Conservation (phyloP, 1,140 invertebrate genomes). For the Sycophaga agraensis region DNA sequence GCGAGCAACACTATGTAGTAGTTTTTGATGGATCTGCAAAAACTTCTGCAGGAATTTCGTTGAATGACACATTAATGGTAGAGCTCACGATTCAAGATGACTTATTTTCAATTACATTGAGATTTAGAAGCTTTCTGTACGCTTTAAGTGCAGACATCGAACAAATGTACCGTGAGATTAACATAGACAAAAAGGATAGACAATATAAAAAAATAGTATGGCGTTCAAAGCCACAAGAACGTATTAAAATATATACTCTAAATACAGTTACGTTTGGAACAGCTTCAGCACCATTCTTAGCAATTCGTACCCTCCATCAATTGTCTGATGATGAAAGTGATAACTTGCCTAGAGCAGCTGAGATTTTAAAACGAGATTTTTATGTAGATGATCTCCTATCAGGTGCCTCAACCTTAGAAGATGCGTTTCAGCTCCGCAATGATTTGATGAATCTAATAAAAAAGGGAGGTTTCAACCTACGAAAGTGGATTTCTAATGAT, state of each 20-base stretch:
- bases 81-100: constrained; percentile 27
- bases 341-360: constrained; percentile 28
- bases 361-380: constrained; percentile 40
- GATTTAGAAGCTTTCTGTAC: constrained; percentile 37
- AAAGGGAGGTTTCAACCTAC: background rate
- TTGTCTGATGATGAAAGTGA: constrained; percentile 31
- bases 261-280: constrained; percentile 41
- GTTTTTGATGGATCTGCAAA: constrained; percentile 43
- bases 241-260: constrained; percentile 9
- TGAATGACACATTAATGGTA: constrained; percentile 35
- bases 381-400: constrained; percentile 55
- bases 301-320: constrained; percentile 38
- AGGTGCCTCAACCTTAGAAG: constrained; percentile 28
- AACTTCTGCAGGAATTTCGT: background rate
- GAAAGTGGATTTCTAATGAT: background rate
- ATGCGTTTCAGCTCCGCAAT: no score
- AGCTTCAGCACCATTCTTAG: constrained; percentile 19
- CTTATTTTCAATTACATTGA: constrained; percentile 7
- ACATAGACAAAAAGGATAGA: constrained; percentile 36
- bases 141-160: constrained; percentile 47
- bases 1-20: constrained; percentile 22
- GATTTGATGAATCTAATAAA: background rate
- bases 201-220: constrained; percentile 29
- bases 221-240: no score
- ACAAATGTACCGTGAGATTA: constrained; percentile 50